Percentiles rank a stretch among this genome's conserved stretches.
phyloP scores from a whole-genome alignment of 2,888 invertebrate genomes.

The Trisateles emortualis region DNA sequence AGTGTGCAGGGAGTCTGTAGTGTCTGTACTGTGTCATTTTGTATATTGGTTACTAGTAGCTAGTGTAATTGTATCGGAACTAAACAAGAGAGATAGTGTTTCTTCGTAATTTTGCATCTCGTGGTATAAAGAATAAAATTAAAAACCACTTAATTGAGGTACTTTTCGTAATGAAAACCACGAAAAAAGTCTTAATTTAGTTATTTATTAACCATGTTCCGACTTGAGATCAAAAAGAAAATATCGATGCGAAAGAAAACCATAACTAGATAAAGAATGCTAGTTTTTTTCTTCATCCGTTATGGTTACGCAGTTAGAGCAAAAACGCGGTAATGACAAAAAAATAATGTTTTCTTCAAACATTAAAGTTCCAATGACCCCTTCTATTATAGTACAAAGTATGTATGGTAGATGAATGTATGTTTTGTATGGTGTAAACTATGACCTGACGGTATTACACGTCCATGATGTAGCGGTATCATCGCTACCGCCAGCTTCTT shows the following conservation, averaged over 20 bases:
- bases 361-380: slow-evolving; percentile 11
- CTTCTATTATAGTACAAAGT: not conserved
- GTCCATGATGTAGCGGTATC: no score
- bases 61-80: no score
- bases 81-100: no score
- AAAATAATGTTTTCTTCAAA: slow-evolving; percentile 3
- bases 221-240: not conserved
- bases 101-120: no score
- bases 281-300: slow-evolving; percentile 6
- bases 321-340: slow-evolving; percentile 3
- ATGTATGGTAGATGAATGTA: not conserved
- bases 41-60: no score
- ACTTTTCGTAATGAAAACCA: no score
- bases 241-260: not conserved
- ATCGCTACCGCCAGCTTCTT: slow-evolving; percentile 21
- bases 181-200: no score
- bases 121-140: no score
- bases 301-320: slow-evolving; percentile 9
- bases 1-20: not conserved
- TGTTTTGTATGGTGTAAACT: not conserved
- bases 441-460: not conserved
- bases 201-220: no score
- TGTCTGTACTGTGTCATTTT: not conserved
- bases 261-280: not conserved
- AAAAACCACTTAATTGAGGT: no score